Evolutionary conservation across 2,113 vertebrate species (phyloP), one percentile per base, ranked within the genome.

Genomic region (Oryzias woworae): DNA sequence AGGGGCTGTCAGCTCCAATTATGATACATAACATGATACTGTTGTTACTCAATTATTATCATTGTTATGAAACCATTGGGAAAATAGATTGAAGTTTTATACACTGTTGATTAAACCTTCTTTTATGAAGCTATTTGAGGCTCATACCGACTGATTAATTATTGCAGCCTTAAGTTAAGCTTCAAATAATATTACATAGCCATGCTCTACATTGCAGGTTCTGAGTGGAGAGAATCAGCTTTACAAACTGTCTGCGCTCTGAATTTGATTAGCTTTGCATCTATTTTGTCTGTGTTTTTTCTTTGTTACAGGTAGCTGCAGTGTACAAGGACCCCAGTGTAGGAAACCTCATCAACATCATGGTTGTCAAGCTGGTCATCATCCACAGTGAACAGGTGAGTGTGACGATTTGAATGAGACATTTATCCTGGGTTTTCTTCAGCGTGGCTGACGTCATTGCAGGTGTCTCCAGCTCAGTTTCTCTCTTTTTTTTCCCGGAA

Each of bases 271-370:
- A 43, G 75, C 67, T 90, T 84, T 86, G 82, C 85, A 84, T 89
- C 81, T 78, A 42, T 64, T 75, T 78, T 77, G 75, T 87, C 77
- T 87, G 60, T 78, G 70, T 84, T 77, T 69, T 73, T 48, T 92
- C 58, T 92, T 59, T 65, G 83, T 83, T 90, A 79, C 88, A 99
- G 97, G 97, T 98, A 84, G 95, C 97, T 82, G 92, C 95, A 10
- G 95, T 98, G 77, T 99, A 98, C 86, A 94, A 92, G 86, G 96
- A 99, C 82, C 90, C 96, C 84, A 97, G 93, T 76, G 95, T 99
- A 83, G 96, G 97, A 79, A 99, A 98, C 88, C 94, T 97, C 74
- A 96, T 99, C 88, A 97, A 96, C 90, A 93, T 99, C 86, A 87
- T 96, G 87, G 92, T 99, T 60, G 95, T 99, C 72, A 99, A 97